A percentile compares a stretch with the other conserved stretches of the same genome.
Conservation (phyloP, 2,113 vertebrate genomes). For the Phalacrocorax brasilianus region DNA sequence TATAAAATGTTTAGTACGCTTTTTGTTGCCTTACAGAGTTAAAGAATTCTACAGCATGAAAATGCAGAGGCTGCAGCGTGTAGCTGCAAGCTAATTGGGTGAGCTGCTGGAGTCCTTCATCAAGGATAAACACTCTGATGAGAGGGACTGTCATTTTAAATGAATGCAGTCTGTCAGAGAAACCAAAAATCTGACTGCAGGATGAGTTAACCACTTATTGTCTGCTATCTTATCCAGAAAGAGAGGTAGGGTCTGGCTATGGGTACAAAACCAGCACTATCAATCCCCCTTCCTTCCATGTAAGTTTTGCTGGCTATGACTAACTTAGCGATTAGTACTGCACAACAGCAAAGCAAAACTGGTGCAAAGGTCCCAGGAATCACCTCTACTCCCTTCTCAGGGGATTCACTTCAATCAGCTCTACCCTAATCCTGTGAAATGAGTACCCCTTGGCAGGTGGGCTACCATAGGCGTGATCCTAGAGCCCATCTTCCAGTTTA, state of each 20-base stretch:
- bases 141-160: constrained; percentile 5
- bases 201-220: neutral
- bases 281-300: neutral
- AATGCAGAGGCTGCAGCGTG: constrained; percentile 12
- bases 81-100: constrained; percentile 13
- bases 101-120: constrained; percentile 4
- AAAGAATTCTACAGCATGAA: neutral
- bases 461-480: fast-evolving
- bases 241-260: neutral
- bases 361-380: neutral
- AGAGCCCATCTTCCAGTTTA: neutral
- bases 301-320: neutral
- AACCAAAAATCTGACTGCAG: neutral
- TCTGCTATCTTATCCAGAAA: neutral
- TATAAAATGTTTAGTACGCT: neutral
- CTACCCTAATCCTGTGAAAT: neutral
- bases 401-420: neutral
- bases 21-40: neutral
- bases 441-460: neutral
- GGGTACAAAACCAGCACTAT: neutral
- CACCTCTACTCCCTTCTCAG: neutral
- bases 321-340: neutral
- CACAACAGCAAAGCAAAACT: neutral
- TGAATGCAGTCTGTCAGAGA: neutral
- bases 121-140: constrained; percentile 13